Percentiles rank a stretch among this genome's conserved stretches.
Conservation (phyloP, 2,888 invertebrate genomes). For the Drosophila mettleri region DNA sequence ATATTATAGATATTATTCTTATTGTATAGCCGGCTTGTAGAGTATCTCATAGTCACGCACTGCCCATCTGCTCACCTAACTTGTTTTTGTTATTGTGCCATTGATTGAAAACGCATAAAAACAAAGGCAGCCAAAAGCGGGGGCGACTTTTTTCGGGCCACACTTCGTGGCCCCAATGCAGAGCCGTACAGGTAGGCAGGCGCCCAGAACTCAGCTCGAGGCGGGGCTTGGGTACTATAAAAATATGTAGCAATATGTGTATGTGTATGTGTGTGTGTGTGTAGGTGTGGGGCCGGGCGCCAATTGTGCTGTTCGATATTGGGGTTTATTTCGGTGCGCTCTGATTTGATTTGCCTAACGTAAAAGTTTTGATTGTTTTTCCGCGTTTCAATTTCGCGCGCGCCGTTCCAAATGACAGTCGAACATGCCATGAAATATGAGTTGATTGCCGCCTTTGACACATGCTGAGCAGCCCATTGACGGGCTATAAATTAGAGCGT, state of each 20-base stretch:
- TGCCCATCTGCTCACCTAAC: too few relatives aligned
- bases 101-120: slow-evolving; percentile 80
- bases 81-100: slow-evolving; percentile 46
- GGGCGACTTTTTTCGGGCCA: background rate
- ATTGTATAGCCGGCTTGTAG: background rate
- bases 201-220: slow-evolving; percentile 1
- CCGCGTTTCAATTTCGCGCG: slow-evolving; percentile 69
- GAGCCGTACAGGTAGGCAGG: slow-evolving; percentile 5
- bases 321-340: background rate
- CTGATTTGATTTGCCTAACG: slow-evolving; percentile 36
- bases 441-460: slow-evolving; percentile 61
- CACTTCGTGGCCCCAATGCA: too few relatives aligned
- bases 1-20: too few relatives aligned
- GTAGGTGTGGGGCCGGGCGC: slow-evolving; percentile 4
- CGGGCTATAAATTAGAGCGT: slow-evolving; percentile 55
- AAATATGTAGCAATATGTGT: slow-evolving; percentile 4
- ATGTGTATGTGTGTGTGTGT: slow-evolving; percentile 22
- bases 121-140: slow-evolving; percentile 48
- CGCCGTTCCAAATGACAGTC: slow-evolving; percentile 61
- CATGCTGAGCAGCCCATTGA: slow-evolving; percentile 40
- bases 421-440: slow-evolving; percentile 79
- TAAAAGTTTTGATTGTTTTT: slow-evolving; percentile 77
- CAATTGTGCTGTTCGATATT: slow-evolving; percentile 47
- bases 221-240: slow-evolving; percentile 3
- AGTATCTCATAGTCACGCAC: background rate